Percentiles rank a stretch among this genome's conserved stretches.
Evolutionary conservation across 2,888 invertebrate genomes (phyloP).

Genomic region (Dendrolimus pini): DNA sequence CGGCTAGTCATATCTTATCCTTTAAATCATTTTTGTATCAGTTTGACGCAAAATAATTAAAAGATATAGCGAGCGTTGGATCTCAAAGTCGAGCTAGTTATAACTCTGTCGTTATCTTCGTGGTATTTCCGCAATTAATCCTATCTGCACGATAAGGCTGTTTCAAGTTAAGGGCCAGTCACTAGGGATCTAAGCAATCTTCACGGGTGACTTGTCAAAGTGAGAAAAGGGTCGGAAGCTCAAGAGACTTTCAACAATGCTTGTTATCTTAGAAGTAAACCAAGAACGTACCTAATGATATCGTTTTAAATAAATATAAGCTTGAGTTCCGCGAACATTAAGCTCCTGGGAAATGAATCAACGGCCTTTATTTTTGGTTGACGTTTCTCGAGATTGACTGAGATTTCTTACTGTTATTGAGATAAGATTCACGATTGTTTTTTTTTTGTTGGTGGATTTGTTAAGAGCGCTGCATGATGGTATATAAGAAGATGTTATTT

Average conservation of each 20-base stretch:
- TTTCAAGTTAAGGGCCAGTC: constrained; percentile 70
- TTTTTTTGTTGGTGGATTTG: background rate
- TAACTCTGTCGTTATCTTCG: constrained; percentile 62
- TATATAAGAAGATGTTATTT: no score
- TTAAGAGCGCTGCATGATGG: no score
- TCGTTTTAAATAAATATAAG: constrained; percentile 64
- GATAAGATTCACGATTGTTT: background rate
- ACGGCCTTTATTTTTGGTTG: constrained; percentile 4
- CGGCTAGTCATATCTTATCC: no score
- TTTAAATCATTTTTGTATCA: background rate
- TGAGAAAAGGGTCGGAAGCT: constrained; percentile 70
- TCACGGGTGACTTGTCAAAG: constrained; percentile 76
- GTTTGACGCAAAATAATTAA: background rate
- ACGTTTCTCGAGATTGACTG: background rate
- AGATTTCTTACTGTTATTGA: background rate
- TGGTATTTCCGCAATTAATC: constrained; percentile 74
- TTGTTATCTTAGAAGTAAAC: constrained; percentile 73
- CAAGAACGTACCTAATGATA: constrained; percentile 68
- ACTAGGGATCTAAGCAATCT: constrained; percentile 74
- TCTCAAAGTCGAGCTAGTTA: constrained; percentile 48
- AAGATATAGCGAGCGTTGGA: constrained; percentile 3
- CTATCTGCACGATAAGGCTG: constrained; percentile 67
- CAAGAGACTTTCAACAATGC: constrained; percentile 75
- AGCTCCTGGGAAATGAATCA: constrained; percentile 19
- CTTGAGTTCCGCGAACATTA: constrained; percentile 20